A percentile compares a stretch with the other conserved stretches of the same genome.
phyloP scores from a whole-genome alignment of 1,140 invertebrate species.

The Agraylea sexmaculata region DNA sequence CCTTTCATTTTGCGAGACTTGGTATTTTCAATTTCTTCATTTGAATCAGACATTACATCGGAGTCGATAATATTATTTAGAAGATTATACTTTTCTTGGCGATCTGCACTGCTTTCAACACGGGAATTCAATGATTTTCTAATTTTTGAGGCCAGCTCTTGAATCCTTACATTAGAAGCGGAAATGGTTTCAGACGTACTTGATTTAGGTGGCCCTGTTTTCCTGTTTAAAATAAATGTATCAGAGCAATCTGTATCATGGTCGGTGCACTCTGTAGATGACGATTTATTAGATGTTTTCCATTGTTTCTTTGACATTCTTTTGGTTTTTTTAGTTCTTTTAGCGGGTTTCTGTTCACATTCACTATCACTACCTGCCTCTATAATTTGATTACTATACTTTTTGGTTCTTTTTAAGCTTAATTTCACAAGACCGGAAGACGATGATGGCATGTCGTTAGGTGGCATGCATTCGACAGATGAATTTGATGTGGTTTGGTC shows the following conservation, averaged over 20 bases:
- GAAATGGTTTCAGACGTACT: neutral
- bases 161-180: neutral
- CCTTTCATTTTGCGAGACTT: too few relatives aligned
- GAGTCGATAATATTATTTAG: too few relatives aligned
- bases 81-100: too few relatives aligned
- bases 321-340: conserved; percentile 4
- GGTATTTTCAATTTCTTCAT: too few relatives aligned
- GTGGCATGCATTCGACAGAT: neutral
- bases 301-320: neutral
- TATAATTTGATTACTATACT: neutral
- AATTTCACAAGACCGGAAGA: conserved; percentile 14
- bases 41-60: too few relatives aligned
- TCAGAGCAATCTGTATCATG: conserved; percentile 14
- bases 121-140: too few relatives aligned
- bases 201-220: too few relatives aligned
- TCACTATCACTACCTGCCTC: conserved; percentile 13
- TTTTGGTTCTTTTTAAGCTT: conserved; percentile 12
- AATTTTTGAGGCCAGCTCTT: conserved; percentile 11
- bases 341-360: neutral
- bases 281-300: neutral
- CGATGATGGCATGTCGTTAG: conserved; percentile 7
- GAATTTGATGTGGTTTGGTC: neutral
- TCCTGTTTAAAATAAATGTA: neutral
- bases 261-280: conserved; percentile 16
- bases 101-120: too few relatives aligned